Evolutionary conservation across 30 jellyfish, hydroid and myxozoan species (phyloP).

Genomic region (Rhopilema esculentum): DNA sequence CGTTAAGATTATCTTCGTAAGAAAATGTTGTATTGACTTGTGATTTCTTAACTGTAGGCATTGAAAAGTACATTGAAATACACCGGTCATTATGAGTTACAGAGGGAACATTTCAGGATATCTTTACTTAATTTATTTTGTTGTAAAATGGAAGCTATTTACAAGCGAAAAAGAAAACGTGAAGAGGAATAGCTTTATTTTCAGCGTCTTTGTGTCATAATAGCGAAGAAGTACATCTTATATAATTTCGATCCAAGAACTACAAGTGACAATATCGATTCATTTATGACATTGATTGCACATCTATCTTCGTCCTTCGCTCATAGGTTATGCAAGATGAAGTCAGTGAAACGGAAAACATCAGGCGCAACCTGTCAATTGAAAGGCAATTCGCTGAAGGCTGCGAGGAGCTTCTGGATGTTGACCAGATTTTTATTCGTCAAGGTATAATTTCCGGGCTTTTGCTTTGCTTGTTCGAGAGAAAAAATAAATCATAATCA

Average conservation of each 20-base stretch:
- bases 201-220: too few species aligned
- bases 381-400: conserved; percentile 87
- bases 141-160: too few species aligned
- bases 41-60: too few species aligned
- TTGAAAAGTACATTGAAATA: too few species aligned
- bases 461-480: background rate
- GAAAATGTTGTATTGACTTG: too few species aligned
- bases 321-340: conserved; percentile 90
- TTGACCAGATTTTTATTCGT: conserved; percentile 77
- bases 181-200: too few species aligned
- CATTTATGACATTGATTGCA: background rate
- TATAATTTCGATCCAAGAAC: background rate
- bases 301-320: background rate
- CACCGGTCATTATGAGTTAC: too few species aligned
- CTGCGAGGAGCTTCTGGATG: conserved; percentile 85
- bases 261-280: too few species aligned
- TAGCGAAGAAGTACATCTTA: background rate
- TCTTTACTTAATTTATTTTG: too few species aligned
- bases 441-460: conserved; percentile 60
- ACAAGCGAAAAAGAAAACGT: too few species aligned
- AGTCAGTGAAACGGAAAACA: conserved; percentile 92
- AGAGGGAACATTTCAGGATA: too few species aligned
- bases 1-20: too few species aligned
- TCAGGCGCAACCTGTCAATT: conserved; percentile 81
- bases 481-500: background rate